These are phyloP conservation scores for Odontophorus gujanensis DNA, from an alignment of 2,113 vertebrate species.

Conservation along the genomic window DNA sequence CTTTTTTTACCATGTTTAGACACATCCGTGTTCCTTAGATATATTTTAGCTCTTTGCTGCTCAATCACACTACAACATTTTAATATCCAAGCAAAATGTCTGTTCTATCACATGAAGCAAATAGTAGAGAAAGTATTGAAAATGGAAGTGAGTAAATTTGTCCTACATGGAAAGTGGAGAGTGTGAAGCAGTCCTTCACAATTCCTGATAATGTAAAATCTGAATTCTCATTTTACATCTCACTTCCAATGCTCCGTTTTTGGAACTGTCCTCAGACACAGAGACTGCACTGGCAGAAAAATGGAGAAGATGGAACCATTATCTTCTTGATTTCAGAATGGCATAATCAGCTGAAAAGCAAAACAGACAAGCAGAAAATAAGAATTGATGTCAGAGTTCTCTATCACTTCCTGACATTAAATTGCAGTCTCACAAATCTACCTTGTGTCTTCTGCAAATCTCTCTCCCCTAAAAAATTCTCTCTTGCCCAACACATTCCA, in stretches of 20 bases:
- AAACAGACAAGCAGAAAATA: not conserved
- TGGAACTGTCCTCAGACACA: not conserved
- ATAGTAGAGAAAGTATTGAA: not conserved
- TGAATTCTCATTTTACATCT: constrained; percentile 39
- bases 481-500: not conserved
- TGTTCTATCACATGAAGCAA: constrained; percentile 14
- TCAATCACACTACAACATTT: not conserved
- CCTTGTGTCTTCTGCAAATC: not conserved
- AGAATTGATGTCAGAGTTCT: not conserved
- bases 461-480: not conserved
- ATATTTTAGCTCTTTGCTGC: constrained; percentile 25
- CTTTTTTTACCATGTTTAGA: constrained; percentile 29
- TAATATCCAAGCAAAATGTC: constrained; percentile 13
- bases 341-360: not conserved
- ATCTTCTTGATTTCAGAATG: not conserved
- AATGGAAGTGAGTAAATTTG: not conserved
- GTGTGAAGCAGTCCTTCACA: not conserved
- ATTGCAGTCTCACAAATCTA: not conserved
- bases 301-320: not conserved
- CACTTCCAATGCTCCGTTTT: not conserved
- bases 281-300: not conserved
- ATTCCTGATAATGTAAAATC: constrained; percentile 5
- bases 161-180: not conserved
- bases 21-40: not conserved
- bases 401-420: not conserved